A percentile compares a stretch with the other conserved stretches of the same genome.
Conservation (phyloP, 2,888 invertebrate species). For the Poecilus cupreus region DNA sequence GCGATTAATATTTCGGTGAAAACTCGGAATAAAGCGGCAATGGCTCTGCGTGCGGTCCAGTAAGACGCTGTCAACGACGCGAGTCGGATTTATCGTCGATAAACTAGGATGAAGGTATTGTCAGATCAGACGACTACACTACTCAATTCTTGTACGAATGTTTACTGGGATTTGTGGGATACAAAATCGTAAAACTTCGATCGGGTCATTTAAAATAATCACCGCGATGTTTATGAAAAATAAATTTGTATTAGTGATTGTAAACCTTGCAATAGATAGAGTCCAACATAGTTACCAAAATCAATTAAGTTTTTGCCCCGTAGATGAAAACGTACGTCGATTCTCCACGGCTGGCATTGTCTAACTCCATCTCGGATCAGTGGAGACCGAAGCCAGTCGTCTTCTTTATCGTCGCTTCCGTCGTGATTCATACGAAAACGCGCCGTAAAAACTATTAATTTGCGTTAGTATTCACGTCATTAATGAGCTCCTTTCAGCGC, state of each 20-base stretch:
- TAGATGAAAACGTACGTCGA: conserved; percentile 22
- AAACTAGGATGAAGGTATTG: conserved; percentile 25
- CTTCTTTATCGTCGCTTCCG: conserved; percentile 32
- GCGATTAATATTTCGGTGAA: conserved; percentile 50
- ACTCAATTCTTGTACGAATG: too few relatives aligned
- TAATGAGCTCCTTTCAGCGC: conserved; percentile 33
- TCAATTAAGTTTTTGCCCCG: conserved; percentile 51
- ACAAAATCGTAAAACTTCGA: too few relatives aligned
- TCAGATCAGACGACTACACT: background rate
- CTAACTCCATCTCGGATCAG: background rate
- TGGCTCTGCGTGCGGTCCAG: conserved; percentile 34
- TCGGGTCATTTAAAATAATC: too few relatives aligned
- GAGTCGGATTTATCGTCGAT: conserved; percentile 28
- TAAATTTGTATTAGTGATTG: too few relatives aligned
- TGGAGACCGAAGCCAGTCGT: background rate
- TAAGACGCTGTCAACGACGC: background rate
- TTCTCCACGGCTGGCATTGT: conserved; percentile 28
- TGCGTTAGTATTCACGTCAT: conserved; percentile 36
- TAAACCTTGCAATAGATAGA: too few relatives aligned
- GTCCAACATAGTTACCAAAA: conserved; percentile 35
- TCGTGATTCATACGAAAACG: conserved; percentile 27
- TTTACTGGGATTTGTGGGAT: too few relatives aligned
- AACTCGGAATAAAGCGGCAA: conserved; percentile 26
- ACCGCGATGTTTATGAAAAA: too few relatives aligned
- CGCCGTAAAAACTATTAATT: conserved; percentile 47